Percentiles rank a stretch among this genome's conserved stretches.
Conservation (phyloP, 2,797 vertebrate genomes). For the Parauchenoglanis punctatus region DNA sequence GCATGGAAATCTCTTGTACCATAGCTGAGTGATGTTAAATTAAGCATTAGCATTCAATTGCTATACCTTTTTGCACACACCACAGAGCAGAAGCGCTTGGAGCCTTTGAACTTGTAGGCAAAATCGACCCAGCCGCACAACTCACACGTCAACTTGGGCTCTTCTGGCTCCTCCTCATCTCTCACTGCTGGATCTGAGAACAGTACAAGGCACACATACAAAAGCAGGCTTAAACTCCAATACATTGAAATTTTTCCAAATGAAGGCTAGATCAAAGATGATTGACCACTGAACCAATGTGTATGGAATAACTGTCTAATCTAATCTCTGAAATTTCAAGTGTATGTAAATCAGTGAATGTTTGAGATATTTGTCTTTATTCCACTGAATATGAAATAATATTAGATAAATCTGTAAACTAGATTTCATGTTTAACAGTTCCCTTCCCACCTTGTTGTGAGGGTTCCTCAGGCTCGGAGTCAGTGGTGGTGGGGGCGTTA, state of each 20-base stretch:
- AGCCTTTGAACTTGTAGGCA: conserved; percentile 95
- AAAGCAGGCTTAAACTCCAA: neutral
- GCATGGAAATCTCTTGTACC: neutral
- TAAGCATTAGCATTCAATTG: neutral
- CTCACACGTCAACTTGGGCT: conserved; percentile 94
- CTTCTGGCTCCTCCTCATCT: conserved; percentile 72
- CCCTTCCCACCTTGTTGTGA: conserved; percentile 80
- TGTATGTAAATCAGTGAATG: neutral
- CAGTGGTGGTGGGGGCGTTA: conserved; percentile 79
- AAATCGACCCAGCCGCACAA: conserved; percentile 96
- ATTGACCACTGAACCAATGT: neutral
- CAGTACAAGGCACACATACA: neutral
- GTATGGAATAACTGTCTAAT: neutral
- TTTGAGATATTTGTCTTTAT: neutral
- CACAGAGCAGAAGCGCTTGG: conserved; percentile 95
- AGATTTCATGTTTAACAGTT: neutral
- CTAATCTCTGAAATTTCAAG: neutral
- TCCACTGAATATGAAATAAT: neutral
- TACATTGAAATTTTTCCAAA: neutral
- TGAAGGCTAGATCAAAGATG: neutral
- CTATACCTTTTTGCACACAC: conserved; percentile 94
- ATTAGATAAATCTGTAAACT: neutral
- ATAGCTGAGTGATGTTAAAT: neutral
- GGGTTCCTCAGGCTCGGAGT: conserved; percentile 91
- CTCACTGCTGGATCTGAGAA: conserved; percentile 77